Percentiles rank a stretch among this genome's conserved stretches.
These are phyloP conservation scores for Paramuricea clavata DNA, from an alignment of 92 coral and sea anemone genomes.

Conservation along the genomic window DNA sequence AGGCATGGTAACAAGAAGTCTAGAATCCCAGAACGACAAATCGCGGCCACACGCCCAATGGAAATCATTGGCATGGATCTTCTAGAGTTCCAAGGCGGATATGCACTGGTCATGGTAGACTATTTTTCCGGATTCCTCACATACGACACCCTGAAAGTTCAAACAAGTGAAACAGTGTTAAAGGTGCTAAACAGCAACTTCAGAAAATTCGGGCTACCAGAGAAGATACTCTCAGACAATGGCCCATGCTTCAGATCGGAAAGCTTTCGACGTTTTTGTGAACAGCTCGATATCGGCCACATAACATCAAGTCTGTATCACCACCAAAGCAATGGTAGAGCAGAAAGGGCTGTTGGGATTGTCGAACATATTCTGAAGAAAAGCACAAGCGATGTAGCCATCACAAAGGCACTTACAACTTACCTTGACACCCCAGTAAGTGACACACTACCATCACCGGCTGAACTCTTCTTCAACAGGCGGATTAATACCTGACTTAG, in stretches of 20 bases:
- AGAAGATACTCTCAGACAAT: conserved; percentile 69
- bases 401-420: conserved; percentile 67
- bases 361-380: conserved; percentile 61
- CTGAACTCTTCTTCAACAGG: conserved; percentile 65
- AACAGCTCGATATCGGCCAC: conserved; percentile 67
- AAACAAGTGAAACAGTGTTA: conserved; percentile 52
- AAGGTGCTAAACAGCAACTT: conserved; percentile 58
- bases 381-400: conserved; percentile 58
- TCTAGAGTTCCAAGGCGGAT: conserved; percentile 54
- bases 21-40: conserved; percentile 78
- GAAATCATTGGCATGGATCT: conserved; percentile 70
- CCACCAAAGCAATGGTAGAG: conserved; percentile 67
- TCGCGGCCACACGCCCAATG: conserved; percentile 76
- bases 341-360: conserved; percentile 62
- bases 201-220: conserved; percentile 69
- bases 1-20: conserved; percentile 76
- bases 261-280: conserved; percentile 55
- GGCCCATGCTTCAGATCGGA: conserved; percentile 76
- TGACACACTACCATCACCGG: conserved; percentile 64
- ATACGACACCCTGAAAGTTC: conserved; percentile 32
- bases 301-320: conserved; percentile 69
- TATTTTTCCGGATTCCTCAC: conserved; percentile 71
- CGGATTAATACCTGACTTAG: conserved; percentile 70
- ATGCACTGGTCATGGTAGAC: conserved; percentile 68
- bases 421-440: conserved; percentile 70